Evolutionary conservation across 2,113 vertebrate species (phyloP).

Genomic region (Peromyscus californicus): DNA sequence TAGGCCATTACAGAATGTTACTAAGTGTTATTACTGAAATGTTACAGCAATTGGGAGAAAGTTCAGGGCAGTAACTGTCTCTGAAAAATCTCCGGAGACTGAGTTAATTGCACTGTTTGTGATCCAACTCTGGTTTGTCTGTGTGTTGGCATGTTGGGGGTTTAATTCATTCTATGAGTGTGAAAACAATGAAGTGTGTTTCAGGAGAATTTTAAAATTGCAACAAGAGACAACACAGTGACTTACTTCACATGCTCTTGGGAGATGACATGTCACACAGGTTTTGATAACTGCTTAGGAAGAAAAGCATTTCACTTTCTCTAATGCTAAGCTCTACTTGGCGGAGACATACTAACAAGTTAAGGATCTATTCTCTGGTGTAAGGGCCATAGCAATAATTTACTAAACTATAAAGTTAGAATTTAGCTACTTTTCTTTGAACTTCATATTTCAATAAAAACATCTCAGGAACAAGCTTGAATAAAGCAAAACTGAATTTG

Average conservation of each 20-base stretch:
- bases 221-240: not conserved
- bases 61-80: not conserved
- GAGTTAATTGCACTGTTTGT: not conserved
- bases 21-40: conserved; percentile 44
- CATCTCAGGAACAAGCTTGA: not conserved
- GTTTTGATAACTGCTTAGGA: conserved; percentile 17
- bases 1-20: not conserved
- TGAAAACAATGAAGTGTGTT: not conserved
- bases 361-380: not conserved
- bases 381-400: not conserved
- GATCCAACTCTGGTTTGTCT: conserved; percentile 17
- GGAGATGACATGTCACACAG: not conserved
- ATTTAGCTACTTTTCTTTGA: not conserved
- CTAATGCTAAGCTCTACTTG: not conserved
- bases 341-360: not conserved
- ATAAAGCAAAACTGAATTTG: not conserved
- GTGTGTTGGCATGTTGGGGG: not conserved
- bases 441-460: conserved; percentile 1
- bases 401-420: conserved; percentile 20
- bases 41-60: conserved; percentile 1
- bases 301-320: conserved; percentile 34
- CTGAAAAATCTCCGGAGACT: conserved; percentile 26
- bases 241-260: conserved; percentile 3
- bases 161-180: conserved; percentile 12
- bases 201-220: conserved; percentile 52